A percentile compares a stretch with the other conserved stretches of the same genome.
phyloP scores from a whole-genome alignment of 2,797 vertebrate species.

The Siniperca scherzeri region DNA sequence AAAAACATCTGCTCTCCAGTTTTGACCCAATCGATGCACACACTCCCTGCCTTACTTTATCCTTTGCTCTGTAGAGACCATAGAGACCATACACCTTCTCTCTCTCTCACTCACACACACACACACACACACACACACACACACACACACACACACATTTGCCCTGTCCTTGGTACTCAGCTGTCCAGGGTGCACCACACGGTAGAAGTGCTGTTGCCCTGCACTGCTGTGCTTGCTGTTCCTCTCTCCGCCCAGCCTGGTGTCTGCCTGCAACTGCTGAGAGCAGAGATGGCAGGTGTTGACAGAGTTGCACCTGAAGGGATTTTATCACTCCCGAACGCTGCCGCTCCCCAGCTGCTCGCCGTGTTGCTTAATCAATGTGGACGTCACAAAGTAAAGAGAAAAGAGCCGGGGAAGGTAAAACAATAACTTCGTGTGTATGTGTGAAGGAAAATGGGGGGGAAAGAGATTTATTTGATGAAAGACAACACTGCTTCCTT shows the following conservation, averaged over 20 bases:
- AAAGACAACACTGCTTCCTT: constrained; percentile 37
- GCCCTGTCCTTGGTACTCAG: constrained; percentile 74
- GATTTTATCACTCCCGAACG: constrained; percentile 59
- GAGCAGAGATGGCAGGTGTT: constrained; percentile 79
- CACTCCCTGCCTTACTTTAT: not conserved
- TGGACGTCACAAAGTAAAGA: constrained; percentile 51
- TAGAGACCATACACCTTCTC: not conserved
- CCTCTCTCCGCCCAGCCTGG: constrained; percentile 29
- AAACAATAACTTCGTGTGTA: constrained; percentile 19
- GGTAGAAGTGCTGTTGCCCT: constrained; percentile 49
- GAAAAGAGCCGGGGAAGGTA: not conserved
- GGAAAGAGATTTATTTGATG: constrained; percentile 10
- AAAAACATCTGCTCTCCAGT: constrained; percentile 53
- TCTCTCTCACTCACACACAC: not conserved
- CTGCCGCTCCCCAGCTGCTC: constrained; percentile 70
- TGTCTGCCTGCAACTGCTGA: constrained; percentile 36
- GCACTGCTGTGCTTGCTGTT: constrained; percentile 58
- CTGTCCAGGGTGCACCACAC: constrained; percentile 62
- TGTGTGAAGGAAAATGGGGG: not conserved
- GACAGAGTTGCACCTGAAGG: constrained; percentile 79
- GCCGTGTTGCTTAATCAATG: constrained; percentile 66
- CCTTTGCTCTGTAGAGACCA: not conserved
- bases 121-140: not conserved
- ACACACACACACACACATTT: constrained; percentile 23
- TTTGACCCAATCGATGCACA: constrained; percentile 16